Evolutionary conservation across 2,888 invertebrate genomes (phyloP), one percentile per base, ranked within the genome.

Genomic region (Arge pagana): DNA sequence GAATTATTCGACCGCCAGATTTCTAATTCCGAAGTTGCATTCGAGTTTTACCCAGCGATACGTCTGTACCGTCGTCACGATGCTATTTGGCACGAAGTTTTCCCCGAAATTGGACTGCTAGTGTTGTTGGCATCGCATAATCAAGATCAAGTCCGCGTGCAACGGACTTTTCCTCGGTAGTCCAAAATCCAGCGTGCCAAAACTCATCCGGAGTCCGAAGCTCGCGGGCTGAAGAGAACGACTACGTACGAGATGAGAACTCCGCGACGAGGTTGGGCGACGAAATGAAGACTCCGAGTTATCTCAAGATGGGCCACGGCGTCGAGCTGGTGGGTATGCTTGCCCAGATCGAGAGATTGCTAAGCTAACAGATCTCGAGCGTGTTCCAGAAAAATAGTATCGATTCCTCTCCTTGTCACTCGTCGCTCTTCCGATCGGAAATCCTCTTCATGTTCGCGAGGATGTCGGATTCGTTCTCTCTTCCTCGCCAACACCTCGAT

Each of bases 351-450:
- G 54, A 61, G 65, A 66, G 66, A 68, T 68, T 64, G 72, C 71
- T 69, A 67, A 68, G 71, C 66, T 68, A 71, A 68, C 69, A 66
- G 64, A 68, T 64, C 59, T 57, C 50, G 51, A 55, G 57, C 52
- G 57, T 43, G 50, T 56, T 23, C 37, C 28, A n/a, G 5, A n/a
- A 23, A n/a, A 11, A 5, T 8, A 16, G 18, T 7, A 24, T 45
- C 45, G 45, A 45, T 45, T 45, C 45, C 33, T 35, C 24, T 35
- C 15, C 33, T 45, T 35, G 45, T 45, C 45, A 45, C 35, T 23
- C 45, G 31, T 45, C 45, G 33, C 33, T 15, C 24, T 23, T n/a
- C n/a, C n/a, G n/a, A n/a, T n/a, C n/a, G n/a, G n/a, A n/a, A n/a
- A n/a, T n/a, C n/a, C n/a, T n/a, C n/a, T n/a, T n/a, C n/a, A n/a